Conservation (phyloP, 2,797 vertebrate genomes). For the Anas georgica region DNA sequence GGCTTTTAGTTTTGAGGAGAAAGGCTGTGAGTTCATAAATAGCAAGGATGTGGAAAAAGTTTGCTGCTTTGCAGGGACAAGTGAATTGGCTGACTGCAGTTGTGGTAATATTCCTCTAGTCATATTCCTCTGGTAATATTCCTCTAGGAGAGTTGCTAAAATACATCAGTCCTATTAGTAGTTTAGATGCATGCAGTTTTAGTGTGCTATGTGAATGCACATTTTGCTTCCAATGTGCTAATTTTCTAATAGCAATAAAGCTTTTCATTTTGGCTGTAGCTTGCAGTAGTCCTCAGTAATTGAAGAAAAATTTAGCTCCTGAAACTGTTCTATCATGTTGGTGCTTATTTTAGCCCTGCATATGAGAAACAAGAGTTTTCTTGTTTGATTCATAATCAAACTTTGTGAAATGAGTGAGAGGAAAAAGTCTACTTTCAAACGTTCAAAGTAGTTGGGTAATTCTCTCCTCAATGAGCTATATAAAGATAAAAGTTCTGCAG, state of each 20-base stretch:
- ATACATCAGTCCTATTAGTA: not conserved
- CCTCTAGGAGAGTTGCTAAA: not conserved
- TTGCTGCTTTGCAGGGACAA: not conserved
- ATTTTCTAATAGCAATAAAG: not conserved
- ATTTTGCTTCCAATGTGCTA: not conserved
- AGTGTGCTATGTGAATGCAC: rapidly evolving
- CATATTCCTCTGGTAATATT: not conserved
- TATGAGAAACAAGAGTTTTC: not conserved
- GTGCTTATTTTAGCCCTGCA: not conserved
- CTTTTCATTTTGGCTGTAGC: not conserved
- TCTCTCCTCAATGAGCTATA: not conserved
- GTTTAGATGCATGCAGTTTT: not conserved
- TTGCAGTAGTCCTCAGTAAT: not conserved
- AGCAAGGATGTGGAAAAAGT: not conserved
- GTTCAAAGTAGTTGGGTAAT: not conserved
- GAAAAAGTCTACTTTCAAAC: not conserved
- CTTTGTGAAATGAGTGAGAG: not conserved
- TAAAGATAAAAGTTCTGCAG: not conserved
- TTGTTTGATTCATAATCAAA: not conserved
- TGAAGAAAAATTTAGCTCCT: not conserved
- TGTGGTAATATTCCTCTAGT: not conserved
- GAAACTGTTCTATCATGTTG: not conserved
- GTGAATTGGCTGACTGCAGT: not conserved
- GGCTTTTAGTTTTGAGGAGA: not conserved
- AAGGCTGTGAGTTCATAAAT: not conserved